These are phyloP conservation scores for Arenicola marina DNA, from an alignment of 2,888 invertebrate genomes.

Conservation along the genomic window DNA sequence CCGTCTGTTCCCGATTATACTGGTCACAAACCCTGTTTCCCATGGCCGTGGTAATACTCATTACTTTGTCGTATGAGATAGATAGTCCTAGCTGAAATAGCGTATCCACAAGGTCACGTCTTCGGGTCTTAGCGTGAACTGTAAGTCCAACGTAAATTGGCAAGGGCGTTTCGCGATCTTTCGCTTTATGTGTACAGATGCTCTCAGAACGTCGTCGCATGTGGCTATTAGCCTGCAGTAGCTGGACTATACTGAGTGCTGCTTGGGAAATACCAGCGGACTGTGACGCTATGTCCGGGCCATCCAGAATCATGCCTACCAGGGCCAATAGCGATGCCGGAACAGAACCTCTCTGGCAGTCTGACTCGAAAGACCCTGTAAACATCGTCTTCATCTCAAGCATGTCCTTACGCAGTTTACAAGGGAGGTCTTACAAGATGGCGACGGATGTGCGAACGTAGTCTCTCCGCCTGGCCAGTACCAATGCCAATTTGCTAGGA, in stretches of 20 bases:
- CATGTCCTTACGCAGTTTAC: no score
- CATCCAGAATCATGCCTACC: no score
- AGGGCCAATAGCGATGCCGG: no score
- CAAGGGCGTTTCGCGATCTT: neutral
- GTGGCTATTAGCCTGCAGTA: neutral
- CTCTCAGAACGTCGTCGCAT: neutral
- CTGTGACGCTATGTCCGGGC: no score
- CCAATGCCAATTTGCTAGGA: no score
- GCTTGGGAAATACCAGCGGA: no score
- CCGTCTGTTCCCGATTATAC: constrained; percentile 14
- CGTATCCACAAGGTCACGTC: constrained; percentile 4
- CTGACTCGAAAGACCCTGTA: no score
- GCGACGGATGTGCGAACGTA: no score
- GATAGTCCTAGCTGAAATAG: constrained; percentile 27
- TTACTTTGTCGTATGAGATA: constrained; percentile 28
- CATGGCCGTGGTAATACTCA: constrained; percentile 19
- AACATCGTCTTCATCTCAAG: no score
- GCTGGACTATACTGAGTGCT: neutral
- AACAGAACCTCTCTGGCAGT: no score
- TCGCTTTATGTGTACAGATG: neutral
- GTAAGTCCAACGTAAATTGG: constrained; percentile 3
- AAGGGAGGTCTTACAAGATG: no score
- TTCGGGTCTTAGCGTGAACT: neutral
- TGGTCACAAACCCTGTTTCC: constrained; percentile 15
- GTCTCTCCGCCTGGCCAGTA: no score